These are phyloP conservation scores for Misgurnus anguillicaudatus DNA, from an alignment of 2,113 vertebrate species.

Conservation along the genomic window DNA sequence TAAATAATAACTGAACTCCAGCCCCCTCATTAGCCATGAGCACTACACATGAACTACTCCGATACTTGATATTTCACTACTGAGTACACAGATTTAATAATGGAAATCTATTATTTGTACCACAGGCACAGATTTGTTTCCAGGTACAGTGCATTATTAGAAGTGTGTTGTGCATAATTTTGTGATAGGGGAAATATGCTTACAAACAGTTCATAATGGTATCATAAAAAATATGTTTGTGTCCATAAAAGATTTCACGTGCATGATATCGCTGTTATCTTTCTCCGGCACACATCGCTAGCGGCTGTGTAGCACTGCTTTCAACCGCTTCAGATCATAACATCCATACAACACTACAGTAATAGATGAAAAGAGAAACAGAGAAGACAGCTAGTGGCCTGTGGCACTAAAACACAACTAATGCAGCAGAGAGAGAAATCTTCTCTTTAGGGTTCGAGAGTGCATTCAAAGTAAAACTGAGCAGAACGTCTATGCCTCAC, in stretches of 20 bases:
- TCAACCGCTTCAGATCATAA: slow-evolving; percentile 28
- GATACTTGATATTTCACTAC: neutral
- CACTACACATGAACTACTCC: neutral
- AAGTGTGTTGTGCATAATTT: neutral
- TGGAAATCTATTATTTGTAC: neutral
- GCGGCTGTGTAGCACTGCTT: neutral
- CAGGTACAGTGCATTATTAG: neutral
- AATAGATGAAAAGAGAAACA: neutral
- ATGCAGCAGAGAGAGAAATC: neutral
- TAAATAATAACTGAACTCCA: neutral
- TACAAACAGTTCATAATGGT: neutral
- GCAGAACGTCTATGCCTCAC: neutral
- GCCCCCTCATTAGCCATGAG: neutral
- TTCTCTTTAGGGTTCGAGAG: neutral
- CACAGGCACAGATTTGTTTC: slow-evolving; percentile 12
- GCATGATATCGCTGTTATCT: slow-evolving; percentile 8
- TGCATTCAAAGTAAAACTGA: neutral
- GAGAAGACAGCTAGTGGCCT: neutral
- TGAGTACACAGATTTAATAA: neutral
- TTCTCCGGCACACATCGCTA: neutral
- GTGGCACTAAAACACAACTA: neutral
- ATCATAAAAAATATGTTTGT: neutral
- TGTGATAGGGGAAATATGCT: neutral
- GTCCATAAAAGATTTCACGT: slow-evolving; percentile 6
- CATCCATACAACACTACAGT: neutral